These are phyloP conservation scores for Eupithecia insigniata DNA, from an alignment of 2,888 invertebrate species.

Conservation along the genomic window DNA sequence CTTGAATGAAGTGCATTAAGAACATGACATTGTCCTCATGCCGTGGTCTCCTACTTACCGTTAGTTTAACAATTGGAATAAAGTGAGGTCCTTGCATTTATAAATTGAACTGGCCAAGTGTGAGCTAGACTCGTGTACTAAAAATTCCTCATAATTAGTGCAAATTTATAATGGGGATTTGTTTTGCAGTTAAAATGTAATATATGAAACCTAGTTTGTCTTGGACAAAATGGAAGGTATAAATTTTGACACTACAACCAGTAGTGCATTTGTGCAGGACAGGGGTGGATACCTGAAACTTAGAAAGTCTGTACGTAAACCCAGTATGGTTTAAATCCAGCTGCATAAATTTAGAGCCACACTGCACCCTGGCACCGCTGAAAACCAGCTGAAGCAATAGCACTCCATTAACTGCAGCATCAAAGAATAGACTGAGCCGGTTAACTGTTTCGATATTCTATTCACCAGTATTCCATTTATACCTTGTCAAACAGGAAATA, in stretches of 20 bases:
- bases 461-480: background rate
- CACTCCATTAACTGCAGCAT: background rate
- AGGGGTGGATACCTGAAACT: background rate
- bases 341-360: background rate
- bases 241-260: too few relatives aligned
- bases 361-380: background rate
- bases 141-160: background rate
- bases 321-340: background rate
- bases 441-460: background rate
- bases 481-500: too few relatives aligned
- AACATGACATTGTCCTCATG: constrained; percentile 35
- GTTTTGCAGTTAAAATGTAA: too few relatives aligned
- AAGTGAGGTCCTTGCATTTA: background rate
- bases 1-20: constrained; percentile 73
- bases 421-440: background rate
- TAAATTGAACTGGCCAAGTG: background rate
- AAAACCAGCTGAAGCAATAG: background rate
- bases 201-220: too few relatives aligned
- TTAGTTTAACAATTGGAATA: background rate
- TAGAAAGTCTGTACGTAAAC: background rate
- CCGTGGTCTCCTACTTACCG: background rate
- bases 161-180: too few relatives aligned
- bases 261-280: too few relatives aligned
- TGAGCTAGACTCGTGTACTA: background rate
- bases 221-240: too few relatives aligned